phyloP scores from a whole-genome alignment of 2,888 invertebrate species.

The Flabesymbios commensalis region DNA sequence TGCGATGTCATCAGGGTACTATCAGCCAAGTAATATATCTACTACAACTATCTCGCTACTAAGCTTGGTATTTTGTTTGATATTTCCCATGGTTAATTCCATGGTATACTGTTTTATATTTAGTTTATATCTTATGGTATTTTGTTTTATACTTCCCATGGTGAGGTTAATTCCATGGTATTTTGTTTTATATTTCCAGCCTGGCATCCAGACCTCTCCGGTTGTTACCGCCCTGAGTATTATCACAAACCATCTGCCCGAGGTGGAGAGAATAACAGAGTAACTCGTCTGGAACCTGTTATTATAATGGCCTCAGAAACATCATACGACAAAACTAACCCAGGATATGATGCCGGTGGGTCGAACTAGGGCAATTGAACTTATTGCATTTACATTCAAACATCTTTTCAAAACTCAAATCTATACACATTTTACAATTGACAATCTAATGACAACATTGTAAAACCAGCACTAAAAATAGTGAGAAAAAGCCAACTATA shows the following conservation, averaged over 20 bases:
- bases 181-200: neutral
- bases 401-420: no score
- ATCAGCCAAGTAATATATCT: no score
- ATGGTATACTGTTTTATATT: neutral
- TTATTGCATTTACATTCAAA: no score
- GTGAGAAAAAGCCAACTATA: no score
- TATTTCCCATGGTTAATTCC: neutral
- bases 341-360: conserved; percentile 11
- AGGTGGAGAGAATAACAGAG: conserved; percentile 9
- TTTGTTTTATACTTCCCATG: neutral
- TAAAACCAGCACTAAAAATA: no score
- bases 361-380: no score
- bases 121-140: neutral
- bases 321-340: neutral
- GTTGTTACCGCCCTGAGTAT: conserved; percentile 13
- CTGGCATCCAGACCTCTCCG: conserved; percentile 3
- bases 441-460: no score
- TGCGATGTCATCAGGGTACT: no score
- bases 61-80: neutral
- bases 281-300: conserved; percentile 8
- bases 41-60: no score
- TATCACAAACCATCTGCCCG: neutral
- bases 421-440: no score
- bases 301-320: conserved; percentile 1
- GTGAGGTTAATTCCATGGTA: neutral